Conservation (phyloP, 2,113 vertebrate genomes). For the Isurus oxyrinchus region DNA sequence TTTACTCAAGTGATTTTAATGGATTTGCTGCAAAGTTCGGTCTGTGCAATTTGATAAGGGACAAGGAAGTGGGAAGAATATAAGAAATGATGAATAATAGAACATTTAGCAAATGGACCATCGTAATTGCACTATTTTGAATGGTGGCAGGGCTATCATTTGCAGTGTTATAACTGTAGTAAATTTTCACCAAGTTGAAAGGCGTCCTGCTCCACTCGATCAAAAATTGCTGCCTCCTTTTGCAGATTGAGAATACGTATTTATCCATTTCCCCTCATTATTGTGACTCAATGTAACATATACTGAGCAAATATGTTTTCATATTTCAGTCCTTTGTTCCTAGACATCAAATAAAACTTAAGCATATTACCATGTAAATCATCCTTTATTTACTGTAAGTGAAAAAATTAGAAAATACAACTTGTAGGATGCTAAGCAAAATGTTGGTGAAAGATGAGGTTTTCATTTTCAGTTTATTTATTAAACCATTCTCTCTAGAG, state of each 20-base stretch:
- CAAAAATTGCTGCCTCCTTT: slow-evolving; percentile 6
- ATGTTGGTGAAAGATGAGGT: slow-evolving; percentile 22
- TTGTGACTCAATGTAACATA: neutral
- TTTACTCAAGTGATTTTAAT: slow-evolving; percentile 19
- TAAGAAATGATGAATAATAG: neutral
- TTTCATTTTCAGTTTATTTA: slow-evolving; percentile 32
- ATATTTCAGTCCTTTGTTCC: neutral
- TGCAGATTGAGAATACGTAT: neutral
- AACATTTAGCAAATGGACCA: neutral
- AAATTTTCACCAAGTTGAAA: neutral
- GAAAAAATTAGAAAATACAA: slow-evolving; percentile 3
- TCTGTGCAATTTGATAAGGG: slow-evolving; percentile 17
- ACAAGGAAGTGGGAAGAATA: neutral
- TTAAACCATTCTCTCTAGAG: slow-evolving; percentile 24
- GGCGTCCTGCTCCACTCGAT: neutral
- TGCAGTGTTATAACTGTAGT: slow-evolving; percentile 21
- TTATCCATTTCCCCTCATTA: neutral
- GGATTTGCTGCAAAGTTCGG: slow-evolving; percentile 28
- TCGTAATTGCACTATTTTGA: slow-evolving; percentile 26
- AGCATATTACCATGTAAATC: neutral
- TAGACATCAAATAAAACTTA: neutral
- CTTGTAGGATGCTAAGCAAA: slow-evolving; percentile 17
- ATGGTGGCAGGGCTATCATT: slow-evolving; percentile 2
- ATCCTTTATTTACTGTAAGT: neutral
- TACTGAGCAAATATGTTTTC: neutral